Base-by-base conservation (phyloP, 2,888 invertebrate species). In the Drosophila tripunctata region DNA sequence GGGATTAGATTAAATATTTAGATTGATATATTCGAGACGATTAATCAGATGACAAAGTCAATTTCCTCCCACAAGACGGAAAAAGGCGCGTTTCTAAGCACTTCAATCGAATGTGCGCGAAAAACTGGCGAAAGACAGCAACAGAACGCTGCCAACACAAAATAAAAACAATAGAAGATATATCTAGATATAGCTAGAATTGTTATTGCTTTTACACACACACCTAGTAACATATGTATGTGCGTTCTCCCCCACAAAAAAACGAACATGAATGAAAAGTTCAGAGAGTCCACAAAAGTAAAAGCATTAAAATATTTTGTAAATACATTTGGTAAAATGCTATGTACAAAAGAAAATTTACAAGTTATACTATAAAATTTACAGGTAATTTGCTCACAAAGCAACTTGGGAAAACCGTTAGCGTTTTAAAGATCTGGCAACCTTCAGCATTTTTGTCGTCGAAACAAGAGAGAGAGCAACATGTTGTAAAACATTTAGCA, bases 61-160 rank as follows among this genome's bases (percentile, higher is more conserved):
- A 19, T 7, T 14, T 44, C 4, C 19, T 15, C 3, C 3, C 17
- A 52, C 30, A 40, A 51, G 27, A 19, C 19, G n/a, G 14, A 52
- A 43, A 27, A 19, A 51, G 56, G 51, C 70, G 75, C 69, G 48
- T 54, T 73, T 55, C 75, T 54, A 56, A 51, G 43, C 75, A 67
- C 54, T 74, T 45, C 58, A 52, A 63, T 45, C 71, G 74, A 70
- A 71, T 54, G 67, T 75, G 58, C 73, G 51, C 73, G 73, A 67
- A 71, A 67, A 74, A 74, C 67, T 75, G 74, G 58, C 48, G 15
- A 57, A 27, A 48, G 50, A 62, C 48, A 50, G 70, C 44, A 54
- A 52, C 45, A 41, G 48, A 52, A 45, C 67, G 41, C 47, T 74
- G 70, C 75, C 75, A 74, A 73, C 69, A 75, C 67, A 69, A 52